Percentiles rank a stretch among this genome's conserved stretches.
Evolutionary conservation across 1,140 invertebrate genomes (phyloP).

Genomic region (Archivesica marissinica): DNA sequence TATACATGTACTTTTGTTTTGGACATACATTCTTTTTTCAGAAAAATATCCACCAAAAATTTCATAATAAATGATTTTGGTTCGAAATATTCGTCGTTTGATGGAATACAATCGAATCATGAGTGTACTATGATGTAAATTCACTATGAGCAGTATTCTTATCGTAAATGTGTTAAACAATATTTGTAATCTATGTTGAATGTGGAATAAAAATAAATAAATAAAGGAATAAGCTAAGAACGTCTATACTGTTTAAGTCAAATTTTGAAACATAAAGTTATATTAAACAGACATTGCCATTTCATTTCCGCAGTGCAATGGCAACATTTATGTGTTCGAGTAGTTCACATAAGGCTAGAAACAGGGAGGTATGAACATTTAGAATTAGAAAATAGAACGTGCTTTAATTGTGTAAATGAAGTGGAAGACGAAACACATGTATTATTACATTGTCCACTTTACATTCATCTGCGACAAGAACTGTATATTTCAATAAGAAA

Average conservation of each 20-base stretch:
- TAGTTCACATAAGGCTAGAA: too few species aligned
- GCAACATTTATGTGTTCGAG: not conserved
- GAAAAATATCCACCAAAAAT: too few species aligned
- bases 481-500: not conserved
- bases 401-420: not conserved
- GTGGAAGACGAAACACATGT: not conserved
- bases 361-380: not conserved
- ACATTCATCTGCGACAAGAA: not conserved
- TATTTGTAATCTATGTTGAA: too few species aligned
- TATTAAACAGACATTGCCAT: not conserved
- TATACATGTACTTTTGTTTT: too few species aligned
- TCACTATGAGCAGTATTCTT: too few species aligned
- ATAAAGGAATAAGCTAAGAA: not conserved
- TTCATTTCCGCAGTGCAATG: not conserved
- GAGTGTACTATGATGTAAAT: too few species aligned
- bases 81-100: too few species aligned
- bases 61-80: too few species aligned
- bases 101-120: too few species aligned
- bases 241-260: not conserved
- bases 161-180: too few species aligned
- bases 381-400: not conserved
- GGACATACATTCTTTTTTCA: too few species aligned
- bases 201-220: too few species aligned
- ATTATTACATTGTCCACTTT: not conserved
- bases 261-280: not conserved